Conservation (phyloP, 2,888 invertebrate species). For the Drosophila suboccidentalis region DNA sequence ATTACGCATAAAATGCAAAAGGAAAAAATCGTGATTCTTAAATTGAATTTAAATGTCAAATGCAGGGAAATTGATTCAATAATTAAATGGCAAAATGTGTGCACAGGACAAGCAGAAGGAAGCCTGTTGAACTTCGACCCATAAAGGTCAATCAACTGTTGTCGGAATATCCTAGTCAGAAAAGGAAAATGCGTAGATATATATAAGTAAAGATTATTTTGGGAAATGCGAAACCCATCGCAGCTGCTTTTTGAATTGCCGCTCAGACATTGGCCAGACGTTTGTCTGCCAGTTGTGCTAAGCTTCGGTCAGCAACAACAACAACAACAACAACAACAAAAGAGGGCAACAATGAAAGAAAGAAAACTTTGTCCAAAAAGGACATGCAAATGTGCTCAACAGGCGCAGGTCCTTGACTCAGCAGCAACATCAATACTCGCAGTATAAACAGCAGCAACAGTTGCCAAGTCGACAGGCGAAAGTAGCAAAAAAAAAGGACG, state of each 20-base stretch:
- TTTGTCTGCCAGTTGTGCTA: slow-evolving; percentile 52
- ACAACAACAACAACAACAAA: slow-evolving; percentile 21
- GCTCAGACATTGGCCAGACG: slow-evolving; percentile 61
- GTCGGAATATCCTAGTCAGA: neutral
- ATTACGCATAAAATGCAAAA: slow-evolving; percentile 62
- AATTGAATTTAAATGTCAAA: slow-evolving; percentile 48
- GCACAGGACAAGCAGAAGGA: neutral
- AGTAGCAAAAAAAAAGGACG: slow-evolving; percentile 44
- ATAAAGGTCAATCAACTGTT: slow-evolving; percentile 72
- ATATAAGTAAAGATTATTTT: neutral
- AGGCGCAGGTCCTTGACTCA: slow-evolving; percentile 53
- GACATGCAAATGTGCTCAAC: slow-evolving; percentile 68
- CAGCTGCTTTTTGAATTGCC: slow-evolving; percentile 30
- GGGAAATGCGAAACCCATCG: slow-evolving; percentile 37
- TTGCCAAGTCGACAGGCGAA: slow-evolving; percentile 46
- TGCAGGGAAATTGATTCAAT: slow-evolving; percentile 51
- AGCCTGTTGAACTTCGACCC: slow-evolving; percentile 32
- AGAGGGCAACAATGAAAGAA: slow-evolving; percentile 3
- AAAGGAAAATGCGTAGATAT: slow-evolving; percentile 23
- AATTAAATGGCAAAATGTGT: slow-evolving; percentile 22
- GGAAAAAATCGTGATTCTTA: slow-evolving; percentile 38
- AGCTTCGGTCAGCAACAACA: slow-evolving; percentile 9
- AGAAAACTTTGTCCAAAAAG: slow-evolving; percentile 46
- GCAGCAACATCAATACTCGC: neutral
- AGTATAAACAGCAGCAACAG: slow-evolving; percentile 58